These are phyloP conservation scores for Papilio protenor DNA, from an alignment of 2,888 invertebrate species.

Conservation along the genomic window DNA sequence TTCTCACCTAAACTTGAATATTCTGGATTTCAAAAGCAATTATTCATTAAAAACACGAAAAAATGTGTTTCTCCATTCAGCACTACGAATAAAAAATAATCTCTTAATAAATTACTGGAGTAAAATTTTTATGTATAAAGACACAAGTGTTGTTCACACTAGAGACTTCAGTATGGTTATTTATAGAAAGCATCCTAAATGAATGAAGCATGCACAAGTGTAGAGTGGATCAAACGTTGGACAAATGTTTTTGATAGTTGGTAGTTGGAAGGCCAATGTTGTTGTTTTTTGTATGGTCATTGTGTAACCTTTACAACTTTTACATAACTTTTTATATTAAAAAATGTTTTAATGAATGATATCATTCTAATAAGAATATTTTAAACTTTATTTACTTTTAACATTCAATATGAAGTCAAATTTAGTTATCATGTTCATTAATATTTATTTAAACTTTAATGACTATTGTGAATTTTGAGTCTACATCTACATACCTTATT, in stretches of 20 bases:
- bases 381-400: neutral
- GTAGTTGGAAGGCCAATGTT: constrained; percentile 28
- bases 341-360: neutral
- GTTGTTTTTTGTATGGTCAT: constrained; percentile 17
- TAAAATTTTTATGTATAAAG: constrained; percentile 25
- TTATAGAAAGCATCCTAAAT: constrained; percentile 76
- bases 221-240: constrained; percentile 38
- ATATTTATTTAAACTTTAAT: neutral
- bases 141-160: constrained; percentile 46
- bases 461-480: neutral
- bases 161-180: constrained; percentile 65
- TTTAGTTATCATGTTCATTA: neutral
- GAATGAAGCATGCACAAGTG: constrained; percentile 65
- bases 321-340: neutral
- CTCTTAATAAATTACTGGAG: neutral
- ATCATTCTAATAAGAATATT: neutral
- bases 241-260: constrained; percentile 42
- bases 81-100: constrained; percentile 69
- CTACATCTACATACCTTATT: constrained; percentile 24
- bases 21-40: constrained; percentile 74
- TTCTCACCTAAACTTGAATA: constrained; percentile 77
- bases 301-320: constrained; percentile 8
- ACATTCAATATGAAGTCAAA: neutral
- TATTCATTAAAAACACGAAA: constrained; percentile 81
- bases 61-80: constrained; percentile 82